These are phyloP conservation scores for Encarsia formosa DNA, from an alignment of 2,888 invertebrate genomes.

Conservation along the genomic window DNA sequence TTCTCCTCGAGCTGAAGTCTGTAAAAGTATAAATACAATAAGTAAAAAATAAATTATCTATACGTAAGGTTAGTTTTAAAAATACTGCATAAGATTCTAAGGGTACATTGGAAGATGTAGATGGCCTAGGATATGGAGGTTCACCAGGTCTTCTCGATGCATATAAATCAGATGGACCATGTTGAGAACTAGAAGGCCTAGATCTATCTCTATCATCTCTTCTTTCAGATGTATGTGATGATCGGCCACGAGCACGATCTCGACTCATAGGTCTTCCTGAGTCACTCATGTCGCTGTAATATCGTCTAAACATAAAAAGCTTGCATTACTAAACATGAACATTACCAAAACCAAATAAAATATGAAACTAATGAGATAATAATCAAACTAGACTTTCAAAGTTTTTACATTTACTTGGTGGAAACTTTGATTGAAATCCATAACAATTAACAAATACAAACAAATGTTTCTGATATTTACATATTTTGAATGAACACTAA, in stretches of 20 bases:
- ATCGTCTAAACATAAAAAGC: too few relatives aligned
- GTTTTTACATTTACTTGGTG: too few relatives aligned
- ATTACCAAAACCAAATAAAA: too few relatives aligned
- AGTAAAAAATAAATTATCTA: not conserved
- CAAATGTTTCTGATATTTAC: too few relatives aligned
- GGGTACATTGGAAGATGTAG: not conserved
- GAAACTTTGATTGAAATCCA: too few relatives aligned
- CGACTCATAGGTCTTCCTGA: conserved; percentile 3
- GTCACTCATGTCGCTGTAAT: conserved; percentile 19
- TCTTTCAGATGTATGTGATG: not conserved
- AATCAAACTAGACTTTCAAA: too few relatives aligned
- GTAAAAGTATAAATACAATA: not conserved
- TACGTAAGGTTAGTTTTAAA: not conserved
- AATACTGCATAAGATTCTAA: not conserved
- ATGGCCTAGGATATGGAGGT: not conserved
- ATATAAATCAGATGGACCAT: too few relatives aligned
- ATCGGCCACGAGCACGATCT: conserved; percentile 1
- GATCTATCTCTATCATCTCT: conserved; percentile 6
- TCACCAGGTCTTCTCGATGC: not conserved
- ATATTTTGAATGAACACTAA: too few relatives aligned
- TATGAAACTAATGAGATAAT: too few relatives aligned
- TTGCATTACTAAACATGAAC: too few relatives aligned
- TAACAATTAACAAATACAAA: too few relatives aligned
- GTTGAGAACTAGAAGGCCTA: not conserved
- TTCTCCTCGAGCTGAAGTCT: conserved; percentile 16